phyloP scores from a whole-genome alignment of 2,888 invertebrate genomes.

The Rhagonycha fulva region DNA sequence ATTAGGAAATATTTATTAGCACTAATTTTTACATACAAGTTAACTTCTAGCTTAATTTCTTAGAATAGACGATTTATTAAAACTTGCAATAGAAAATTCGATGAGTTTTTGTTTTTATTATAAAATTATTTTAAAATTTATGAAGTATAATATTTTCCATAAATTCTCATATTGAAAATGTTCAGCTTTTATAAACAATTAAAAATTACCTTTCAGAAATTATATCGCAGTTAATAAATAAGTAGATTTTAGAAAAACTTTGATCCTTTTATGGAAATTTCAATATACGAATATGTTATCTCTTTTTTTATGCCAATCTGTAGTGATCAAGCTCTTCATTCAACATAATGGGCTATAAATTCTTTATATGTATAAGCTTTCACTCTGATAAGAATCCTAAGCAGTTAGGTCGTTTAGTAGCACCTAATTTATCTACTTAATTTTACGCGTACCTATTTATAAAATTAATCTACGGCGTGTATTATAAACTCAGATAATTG shows the following conservation, averaged over 20 bases:
- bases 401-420: slow-evolving; percentile 26
- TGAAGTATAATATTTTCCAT: too few species aligned
- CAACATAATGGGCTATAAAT: slow-evolving; percentile 50
- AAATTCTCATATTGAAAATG: background rate
- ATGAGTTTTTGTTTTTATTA: too few species aligned
- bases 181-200: background rate
- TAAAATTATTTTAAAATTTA: too few species aligned
- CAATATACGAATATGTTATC: slow-evolving; percentile 32
- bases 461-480: too few species aligned
- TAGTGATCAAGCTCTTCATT: slow-evolving; percentile 41
- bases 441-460: too few species aligned
- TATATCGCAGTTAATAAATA: background rate
- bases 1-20: too few species aligned
- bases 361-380: slow-evolving; percentile 50
- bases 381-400: slow-evolving; percentile 40
- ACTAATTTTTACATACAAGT: too few species aligned
- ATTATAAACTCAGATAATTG: too few species aligned
- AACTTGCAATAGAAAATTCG: too few species aligned
- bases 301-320: slow-evolving; percentile 37
- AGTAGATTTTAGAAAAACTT: background rate
- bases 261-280: background rate
- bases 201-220: background rate
- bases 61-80: too few species aligned
- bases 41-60: too few species aligned
- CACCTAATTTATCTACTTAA: slow-evolving; percentile 37